These are phyloP conservation scores for Psophia crepitans DNA, from an alignment of 2,113 vertebrate genomes.

Conservation along the genomic window DNA sequence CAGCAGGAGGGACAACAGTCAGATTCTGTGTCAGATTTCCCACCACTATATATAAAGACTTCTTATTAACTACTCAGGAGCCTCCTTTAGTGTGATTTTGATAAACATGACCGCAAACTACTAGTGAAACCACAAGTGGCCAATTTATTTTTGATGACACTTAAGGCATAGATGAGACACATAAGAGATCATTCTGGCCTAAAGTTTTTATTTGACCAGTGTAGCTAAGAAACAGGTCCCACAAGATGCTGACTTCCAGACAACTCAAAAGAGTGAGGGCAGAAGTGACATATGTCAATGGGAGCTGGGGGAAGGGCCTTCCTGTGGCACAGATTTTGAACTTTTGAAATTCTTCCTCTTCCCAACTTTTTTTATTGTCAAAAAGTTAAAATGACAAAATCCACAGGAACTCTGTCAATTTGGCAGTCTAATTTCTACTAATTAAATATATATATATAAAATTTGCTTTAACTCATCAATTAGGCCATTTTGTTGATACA, in stretches of 20 bases:
- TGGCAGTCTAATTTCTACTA: background rate
- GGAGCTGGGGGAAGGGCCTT: background rate
- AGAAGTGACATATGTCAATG: background rate
- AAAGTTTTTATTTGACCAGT: background rate
- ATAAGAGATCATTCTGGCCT: background rate
- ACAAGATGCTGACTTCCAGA: accelerated
- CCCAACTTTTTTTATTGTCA: background rate
- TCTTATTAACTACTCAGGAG: background rate
- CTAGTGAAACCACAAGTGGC: background rate
- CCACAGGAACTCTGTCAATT: background rate
- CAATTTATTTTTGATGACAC: background rate
- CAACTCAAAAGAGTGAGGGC: background rate
- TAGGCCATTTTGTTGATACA: background rate
- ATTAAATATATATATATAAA: too few species aligned
- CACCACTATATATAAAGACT: background rate
- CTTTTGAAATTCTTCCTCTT: background rate
- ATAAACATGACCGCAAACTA: background rate
- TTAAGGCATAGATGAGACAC: background rate
- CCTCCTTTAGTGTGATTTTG: background rate
- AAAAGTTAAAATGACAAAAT: background rate
- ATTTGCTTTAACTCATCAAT: background rate
- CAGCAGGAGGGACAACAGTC: background rate
- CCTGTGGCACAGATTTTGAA: background rate
- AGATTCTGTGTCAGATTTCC: background rate
- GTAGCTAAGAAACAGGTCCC: background rate